phyloP scores from a whole-genome alignment of 2,888 invertebrate genomes.

The Meloe dianella region DNA sequence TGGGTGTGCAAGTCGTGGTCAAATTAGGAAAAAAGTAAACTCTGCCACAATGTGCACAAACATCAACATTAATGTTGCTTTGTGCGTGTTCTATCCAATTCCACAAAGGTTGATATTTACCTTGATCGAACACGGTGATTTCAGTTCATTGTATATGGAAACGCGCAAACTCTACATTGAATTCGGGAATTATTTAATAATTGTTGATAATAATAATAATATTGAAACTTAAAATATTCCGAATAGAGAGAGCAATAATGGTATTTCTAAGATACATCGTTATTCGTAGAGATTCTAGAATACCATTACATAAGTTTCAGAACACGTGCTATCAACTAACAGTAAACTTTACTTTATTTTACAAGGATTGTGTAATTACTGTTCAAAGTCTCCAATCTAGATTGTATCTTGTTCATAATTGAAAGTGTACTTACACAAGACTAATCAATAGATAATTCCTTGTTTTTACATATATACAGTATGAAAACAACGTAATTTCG shows the following conservation, averaged over 20 bases:
- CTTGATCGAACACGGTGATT: neutral
- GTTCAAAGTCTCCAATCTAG: neutral
- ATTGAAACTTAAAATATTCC: neutral
- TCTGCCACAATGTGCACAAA: neutral
- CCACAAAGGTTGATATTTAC: neutral
- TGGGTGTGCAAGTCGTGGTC: conserved; percentile 17
- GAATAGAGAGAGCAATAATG: neutral
- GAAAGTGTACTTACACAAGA: neutral
- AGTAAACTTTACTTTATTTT: neutral
- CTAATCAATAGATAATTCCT: neutral
- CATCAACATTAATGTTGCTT: conserved; percentile 4
- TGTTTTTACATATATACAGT: too few species aligned
- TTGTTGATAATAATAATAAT: neutral
- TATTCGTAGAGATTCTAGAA: neutral
- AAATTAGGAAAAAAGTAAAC: conserved; percentile 18
- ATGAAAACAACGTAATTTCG: too few species aligned
- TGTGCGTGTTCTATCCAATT: conserved; percentile 5
- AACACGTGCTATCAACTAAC: neutral
- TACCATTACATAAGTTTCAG: neutral
- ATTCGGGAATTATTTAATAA: too few species aligned
- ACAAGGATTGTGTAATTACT: conserved; percentile 1
- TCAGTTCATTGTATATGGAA: neutral
- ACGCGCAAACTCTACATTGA: too few species aligned
- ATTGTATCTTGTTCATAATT: too few species aligned
- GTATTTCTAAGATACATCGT: neutral